These are phyloP conservation scores for Mobula birostris DNA, from an alignment of 2,113 vertebrate species.

Conservation along the genomic window DNA sequence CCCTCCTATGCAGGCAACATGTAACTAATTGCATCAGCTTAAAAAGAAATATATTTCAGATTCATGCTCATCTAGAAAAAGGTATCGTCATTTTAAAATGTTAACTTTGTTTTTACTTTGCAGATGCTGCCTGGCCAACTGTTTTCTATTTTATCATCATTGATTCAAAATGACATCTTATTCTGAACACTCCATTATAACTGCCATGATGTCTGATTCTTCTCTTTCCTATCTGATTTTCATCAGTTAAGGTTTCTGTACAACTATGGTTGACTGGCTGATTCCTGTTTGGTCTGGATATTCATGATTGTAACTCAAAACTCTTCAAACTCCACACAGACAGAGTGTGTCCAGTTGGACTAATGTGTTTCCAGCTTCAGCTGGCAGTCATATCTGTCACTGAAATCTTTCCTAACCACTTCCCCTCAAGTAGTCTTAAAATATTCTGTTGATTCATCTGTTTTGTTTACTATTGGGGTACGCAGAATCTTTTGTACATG, in stretches of 20 bases:
- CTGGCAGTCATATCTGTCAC: not conserved
- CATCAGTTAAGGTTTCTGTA: not conserved
- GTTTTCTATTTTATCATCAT: too few relatives aligned
- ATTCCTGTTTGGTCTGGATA: not conserved
- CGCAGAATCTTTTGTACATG: not conserved
- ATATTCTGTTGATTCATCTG: conserved; percentile 5
- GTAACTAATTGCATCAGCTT: too few relatives aligned
- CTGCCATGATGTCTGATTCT: not conserved
- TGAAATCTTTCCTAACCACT: not conserved
- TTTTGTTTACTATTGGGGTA: not conserved
- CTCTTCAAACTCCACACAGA: not conserved
- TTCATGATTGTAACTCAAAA: not conserved
- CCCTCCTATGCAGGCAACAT: too few relatives aligned
- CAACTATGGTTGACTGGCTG: not conserved
- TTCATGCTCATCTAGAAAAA: not conserved
- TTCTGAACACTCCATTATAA: not conserved
- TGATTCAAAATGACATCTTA: not conserved
- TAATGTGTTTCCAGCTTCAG: not conserved
- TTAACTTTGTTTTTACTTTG: too few relatives aligned
- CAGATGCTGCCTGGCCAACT: too few relatives aligned
- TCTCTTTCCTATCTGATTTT: not conserved
- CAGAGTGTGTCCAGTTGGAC: not conserved
- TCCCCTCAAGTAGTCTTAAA: not conserved
- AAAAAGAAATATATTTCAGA: not conserved
- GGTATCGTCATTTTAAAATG: not conserved